Conservation (phyloP, 2,888 invertebrate genomes). For the Electrophaes corylata region DNA sequence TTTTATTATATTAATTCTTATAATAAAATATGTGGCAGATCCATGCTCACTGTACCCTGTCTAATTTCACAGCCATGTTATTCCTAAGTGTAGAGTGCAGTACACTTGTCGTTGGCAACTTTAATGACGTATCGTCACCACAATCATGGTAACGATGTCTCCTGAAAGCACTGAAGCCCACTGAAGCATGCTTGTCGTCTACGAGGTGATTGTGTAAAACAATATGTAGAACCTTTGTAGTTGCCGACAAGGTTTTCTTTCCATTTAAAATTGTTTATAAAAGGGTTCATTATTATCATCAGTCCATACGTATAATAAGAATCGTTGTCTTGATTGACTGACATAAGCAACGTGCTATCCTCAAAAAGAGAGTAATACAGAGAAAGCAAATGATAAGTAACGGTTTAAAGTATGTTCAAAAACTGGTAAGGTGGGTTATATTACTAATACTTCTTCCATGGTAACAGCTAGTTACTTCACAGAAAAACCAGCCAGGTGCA, state of each 20-base stretch:
- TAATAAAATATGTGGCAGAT: neutral
- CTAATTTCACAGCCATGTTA: conserved; percentile 11
- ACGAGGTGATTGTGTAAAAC: conserved; percentile 4
- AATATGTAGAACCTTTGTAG: neutral
- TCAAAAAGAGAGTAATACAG: too few relatives aligned
- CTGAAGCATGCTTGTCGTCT: conserved; percentile 2
- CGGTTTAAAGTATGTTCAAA: too few relatives aligned
- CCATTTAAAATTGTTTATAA: neutral
- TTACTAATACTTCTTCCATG: too few relatives aligned
- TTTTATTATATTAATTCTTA: too few relatives aligned
- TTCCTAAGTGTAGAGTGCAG: conserved; percentile 5
- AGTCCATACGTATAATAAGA: too few relatives aligned
- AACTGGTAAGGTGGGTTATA: too few relatives aligned
- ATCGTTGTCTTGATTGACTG: too few relatives aligned
- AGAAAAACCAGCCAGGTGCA: too few relatives aligned
- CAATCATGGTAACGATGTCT: conserved; percentile 53
- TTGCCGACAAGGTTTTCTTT: neutral
- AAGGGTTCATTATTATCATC: too few relatives aligned
- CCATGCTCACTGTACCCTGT: conserved; percentile 4
- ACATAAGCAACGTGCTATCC: too few relatives aligned
- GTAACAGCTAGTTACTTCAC: too few relatives aligned
- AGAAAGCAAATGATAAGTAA: too few relatives aligned
- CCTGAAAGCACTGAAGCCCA: conserved; percentile 23
- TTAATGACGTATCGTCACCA: conserved; percentile 43
- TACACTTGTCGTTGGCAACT: conserved; percentile 8